These are phyloP conservation scores for Brachymystax lenok DNA, from an alignment of 2,797 vertebrate genomes.

Conservation along the genomic window DNA sequence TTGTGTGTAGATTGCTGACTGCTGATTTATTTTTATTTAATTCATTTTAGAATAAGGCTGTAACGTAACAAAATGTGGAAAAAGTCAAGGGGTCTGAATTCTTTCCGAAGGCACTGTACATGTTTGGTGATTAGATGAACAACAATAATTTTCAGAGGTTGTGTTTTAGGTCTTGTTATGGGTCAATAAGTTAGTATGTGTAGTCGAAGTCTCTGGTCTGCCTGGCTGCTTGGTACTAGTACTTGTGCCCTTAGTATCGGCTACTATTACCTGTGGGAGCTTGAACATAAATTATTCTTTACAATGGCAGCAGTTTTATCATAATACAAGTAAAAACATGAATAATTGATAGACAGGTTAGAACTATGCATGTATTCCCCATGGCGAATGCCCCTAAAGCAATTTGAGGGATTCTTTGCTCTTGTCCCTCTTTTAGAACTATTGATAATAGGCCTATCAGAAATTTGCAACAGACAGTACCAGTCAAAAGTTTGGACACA, in stretches of 20 bases:
- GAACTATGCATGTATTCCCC: slow-evolving; percentile 9
- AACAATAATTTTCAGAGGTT: background rate
- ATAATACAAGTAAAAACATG: slow-evolving; percentile 21
- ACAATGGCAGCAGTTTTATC: background rate
- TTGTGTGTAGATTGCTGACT: too few species aligned
- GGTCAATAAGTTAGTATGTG: background rate
- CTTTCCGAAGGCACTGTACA: background rate
- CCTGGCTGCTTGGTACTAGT: background rate
- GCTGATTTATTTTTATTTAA: too few species aligned
- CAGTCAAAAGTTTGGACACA: too few species aligned
- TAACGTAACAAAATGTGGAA: too few species aligned
- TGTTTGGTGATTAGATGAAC: background rate
- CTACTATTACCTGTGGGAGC: background rate
- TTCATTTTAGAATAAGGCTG: too few species aligned
- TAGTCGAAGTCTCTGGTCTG: background rate
- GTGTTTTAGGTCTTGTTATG: background rate
- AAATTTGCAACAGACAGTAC: too few species aligned
- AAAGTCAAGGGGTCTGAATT: too few species aligned
- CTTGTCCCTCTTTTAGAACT: slow-evolving; percentile 4
- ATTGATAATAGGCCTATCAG: background rate
- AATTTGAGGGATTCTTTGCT: slow-evolving; percentile 3
- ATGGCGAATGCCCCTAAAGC: slow-evolving; percentile 4
- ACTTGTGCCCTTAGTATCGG: background rate
- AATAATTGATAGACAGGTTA: slow-evolving; percentile 32
- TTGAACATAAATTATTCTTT: background rate